Evolutionary conservation across 1,140 invertebrate genomes (phyloP).

Genomic region (Protaetia brevitarsis): DNA sequence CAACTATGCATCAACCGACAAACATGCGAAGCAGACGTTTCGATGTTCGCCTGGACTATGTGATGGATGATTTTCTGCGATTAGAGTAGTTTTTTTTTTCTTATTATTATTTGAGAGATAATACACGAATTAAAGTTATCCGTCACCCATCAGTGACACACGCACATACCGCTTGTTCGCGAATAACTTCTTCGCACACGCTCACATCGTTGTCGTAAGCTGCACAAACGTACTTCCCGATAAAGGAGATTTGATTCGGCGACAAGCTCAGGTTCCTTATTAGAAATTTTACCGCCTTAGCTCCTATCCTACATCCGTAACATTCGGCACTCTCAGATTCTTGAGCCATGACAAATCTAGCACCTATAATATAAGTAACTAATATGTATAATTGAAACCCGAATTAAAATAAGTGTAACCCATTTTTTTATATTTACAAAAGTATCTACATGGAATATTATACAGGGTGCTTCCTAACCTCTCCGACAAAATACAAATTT

Average conservation of each 20-base stretch:
- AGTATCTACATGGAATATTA: no score
- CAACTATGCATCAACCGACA: conserved; percentile 9
- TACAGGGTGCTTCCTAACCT: no score
- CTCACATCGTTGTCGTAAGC: conserved; percentile 7
- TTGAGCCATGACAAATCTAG: not conserved
- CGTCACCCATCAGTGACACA: not conserved
- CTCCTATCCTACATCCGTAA: conserved; percentile 11
- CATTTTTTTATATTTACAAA: no score
- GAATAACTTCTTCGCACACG: conserved; percentile 6
- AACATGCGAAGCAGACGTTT: not conserved
- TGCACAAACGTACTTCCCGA: not conserved
- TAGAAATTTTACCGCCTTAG: not conserved
- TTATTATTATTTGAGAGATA: not conserved
- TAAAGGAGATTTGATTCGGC: conserved; percentile 6
- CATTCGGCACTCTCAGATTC: not conserved
- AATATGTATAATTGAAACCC: no score
- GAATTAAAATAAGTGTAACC: no score
- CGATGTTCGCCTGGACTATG: not conserved
- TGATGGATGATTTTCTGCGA: conserved; percentile 18
- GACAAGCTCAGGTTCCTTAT: not conserved
- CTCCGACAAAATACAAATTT: no score
- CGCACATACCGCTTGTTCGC: conserved; percentile 11
- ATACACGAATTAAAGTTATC: not conserved
- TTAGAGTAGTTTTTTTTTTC: no score
- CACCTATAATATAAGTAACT: not conserved